phyloP scores from a whole-genome alignment of 2,113 vertebrate species.

The Ammospiza caudacuta region DNA sequence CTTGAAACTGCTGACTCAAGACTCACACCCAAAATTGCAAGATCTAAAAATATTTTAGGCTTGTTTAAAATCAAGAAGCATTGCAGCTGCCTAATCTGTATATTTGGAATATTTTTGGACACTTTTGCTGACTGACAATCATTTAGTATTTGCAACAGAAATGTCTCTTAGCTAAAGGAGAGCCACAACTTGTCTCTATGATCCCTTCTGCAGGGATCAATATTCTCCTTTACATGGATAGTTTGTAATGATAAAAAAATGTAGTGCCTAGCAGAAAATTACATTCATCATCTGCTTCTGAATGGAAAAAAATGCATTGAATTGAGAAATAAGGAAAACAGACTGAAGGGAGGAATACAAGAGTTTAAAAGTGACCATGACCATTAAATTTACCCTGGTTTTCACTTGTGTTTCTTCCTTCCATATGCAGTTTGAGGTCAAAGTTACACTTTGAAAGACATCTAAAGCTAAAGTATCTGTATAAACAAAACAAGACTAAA shows the following conservation, averaged over 20 bases:
- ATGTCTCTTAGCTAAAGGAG: background rate
- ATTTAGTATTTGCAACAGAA: background rate
- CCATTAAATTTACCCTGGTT: background rate
- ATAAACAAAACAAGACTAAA: background rate
- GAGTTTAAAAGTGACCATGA: background rate
- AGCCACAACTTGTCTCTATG: background rate
- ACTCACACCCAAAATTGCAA: background rate
- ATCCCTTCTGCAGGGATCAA: background rate
- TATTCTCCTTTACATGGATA: background rate
- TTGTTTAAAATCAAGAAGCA: background rate
- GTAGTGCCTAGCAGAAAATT: background rate
- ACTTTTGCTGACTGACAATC: background rate
- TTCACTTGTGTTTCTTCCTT: background rate
- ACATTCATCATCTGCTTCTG: background rate
- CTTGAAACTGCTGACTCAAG: background rate
- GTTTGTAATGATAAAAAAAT: background rate
- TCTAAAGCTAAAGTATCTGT: background rate
- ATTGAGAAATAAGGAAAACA: background rate
- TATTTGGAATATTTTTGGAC: background rate
- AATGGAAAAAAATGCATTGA: accelerated
- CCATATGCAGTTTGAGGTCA: background rate
- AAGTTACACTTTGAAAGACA: background rate
- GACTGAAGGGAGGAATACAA: background rate
- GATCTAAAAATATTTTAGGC: constrained; percentile 5
- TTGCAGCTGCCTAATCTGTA: background rate